phyloP scores from a whole-genome alignment of 2,888 invertebrate species.

The Mystacides longicornis region DNA sequence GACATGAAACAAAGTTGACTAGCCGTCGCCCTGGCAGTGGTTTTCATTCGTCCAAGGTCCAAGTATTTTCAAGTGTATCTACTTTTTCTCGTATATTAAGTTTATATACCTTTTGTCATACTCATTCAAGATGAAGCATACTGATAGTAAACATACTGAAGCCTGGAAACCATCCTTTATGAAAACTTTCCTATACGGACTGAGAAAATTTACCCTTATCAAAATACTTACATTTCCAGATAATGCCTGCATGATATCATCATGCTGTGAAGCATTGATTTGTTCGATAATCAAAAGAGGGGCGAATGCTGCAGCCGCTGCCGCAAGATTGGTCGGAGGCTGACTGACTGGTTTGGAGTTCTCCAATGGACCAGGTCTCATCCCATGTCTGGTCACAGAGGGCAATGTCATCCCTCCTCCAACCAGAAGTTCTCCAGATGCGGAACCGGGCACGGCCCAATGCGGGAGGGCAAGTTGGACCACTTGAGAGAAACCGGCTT shows the following conservation, averaged over 20 bases:
- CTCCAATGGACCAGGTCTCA: neutral
- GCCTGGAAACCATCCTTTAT: too few relatives aligned
- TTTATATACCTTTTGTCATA: too few relatives aligned
- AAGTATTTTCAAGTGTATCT: too few relatives aligned
- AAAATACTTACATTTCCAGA: slow-evolving; percentile 46
- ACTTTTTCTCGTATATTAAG: too few relatives aligned
- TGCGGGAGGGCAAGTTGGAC: slow-evolving; percentile 56
- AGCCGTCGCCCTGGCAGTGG: too few relatives aligned
- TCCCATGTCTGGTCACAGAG: slow-evolving; percentile 21
- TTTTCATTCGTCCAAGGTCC: too few relatives aligned
- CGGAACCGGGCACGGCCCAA: slow-evolving; percentile 58
- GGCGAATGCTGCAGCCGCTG: slow-evolving; percentile 52
- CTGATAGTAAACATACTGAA: too few relatives aligned
- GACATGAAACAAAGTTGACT: too few relatives aligned
- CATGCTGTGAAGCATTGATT: slow-evolving; percentile 46
- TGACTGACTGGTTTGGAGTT: neutral
- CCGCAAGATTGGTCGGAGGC: slow-evolving; percentile 34
- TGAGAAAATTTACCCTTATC: too few relatives aligned
- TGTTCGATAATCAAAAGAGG: slow-evolving; percentile 51
- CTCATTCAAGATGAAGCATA: too few relatives aligned
- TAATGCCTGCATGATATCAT: slow-evolving; percentile 44
- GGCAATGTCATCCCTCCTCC: slow-evolving; percentile 54
- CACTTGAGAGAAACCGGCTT: slow-evolving; percentile 62
- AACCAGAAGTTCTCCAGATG: slow-evolving; percentile 53
- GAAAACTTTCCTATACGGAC: too few relatives aligned